Evolutionary conservation across 1,140 invertebrate genomes (phyloP), one percentile per base, ranked within the genome.

Genomic region (Polypedilum pembai): DNA sequence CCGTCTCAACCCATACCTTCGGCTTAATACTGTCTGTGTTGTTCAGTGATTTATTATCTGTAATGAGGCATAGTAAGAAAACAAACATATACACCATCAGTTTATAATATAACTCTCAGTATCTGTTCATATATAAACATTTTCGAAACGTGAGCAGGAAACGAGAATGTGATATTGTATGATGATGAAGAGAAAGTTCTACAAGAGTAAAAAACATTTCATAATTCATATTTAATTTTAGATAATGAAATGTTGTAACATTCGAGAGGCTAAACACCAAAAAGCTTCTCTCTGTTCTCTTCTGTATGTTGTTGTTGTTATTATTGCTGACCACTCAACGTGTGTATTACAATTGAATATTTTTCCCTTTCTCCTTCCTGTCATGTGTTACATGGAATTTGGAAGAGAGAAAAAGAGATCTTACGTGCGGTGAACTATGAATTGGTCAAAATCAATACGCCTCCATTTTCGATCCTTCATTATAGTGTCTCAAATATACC

Each of bases 41-140:
- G 76, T 81, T 82, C 76, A 82, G 81, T 80, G 81, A 82, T 79
- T 82, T 82, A 78, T 82, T 81, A 78, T 82, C 81, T 82, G 79
- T 24, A 81, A 82, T 69, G 65, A 69, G 20, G 65, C 65, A 21
- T 18, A 69, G n/a, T 8, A 17, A 17, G 20, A 69, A 69, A 69
- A 56, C 45, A 56, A n/a, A 56, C 45, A 56, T 33, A 33, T 33
- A 33, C 24, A 33, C 24, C 24, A 33, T 33, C 24, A 33, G 24
- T 33, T 33, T 33, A 33, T 33, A 33, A 33, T 33, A 33, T 33
- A 5, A 33, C n/a, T 56, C 45, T n/a, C n/a, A 17, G 10, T 56
- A 15, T 15, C 45, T 56, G 1, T 17, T 15, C 45, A 8, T 17
- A 15, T 12, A 56, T 56, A 56, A 15, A 56, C 7, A 56, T 17